These are phyloP conservation scores for Drosophila lutescens DNA, from an alignment of 2,888 invertebrate genomes.

Conservation along the genomic window DNA sequence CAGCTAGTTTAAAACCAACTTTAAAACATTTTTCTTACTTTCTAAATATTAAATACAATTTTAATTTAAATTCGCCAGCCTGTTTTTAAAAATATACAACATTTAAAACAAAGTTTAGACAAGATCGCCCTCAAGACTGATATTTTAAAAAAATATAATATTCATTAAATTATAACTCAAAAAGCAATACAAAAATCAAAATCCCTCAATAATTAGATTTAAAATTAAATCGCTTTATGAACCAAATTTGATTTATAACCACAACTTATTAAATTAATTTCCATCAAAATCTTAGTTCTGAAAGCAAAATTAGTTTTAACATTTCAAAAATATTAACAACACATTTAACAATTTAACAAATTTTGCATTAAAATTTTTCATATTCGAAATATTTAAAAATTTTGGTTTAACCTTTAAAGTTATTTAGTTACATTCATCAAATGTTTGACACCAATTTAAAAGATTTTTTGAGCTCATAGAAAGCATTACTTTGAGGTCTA, in stretches of 20 bases:
- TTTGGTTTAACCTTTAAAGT: background rate
- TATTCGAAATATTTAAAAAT: too few relatives aligned
- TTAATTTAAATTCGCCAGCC: background rate
- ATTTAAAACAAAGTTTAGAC: background rate
- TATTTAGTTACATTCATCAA: background rate
- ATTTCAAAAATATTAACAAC: background rate
- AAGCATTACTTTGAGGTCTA: background rate
- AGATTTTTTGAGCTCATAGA: background rate
- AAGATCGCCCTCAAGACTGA: background rate
- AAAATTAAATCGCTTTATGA: background rate
- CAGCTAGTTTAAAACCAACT: background rate
- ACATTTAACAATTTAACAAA: background rate
- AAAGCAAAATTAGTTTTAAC: background rate
- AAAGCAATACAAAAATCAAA: conserved; percentile 14
- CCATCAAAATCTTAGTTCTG: too few relatives aligned
- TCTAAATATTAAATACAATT: background rate
- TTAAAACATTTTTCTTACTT: background rate
- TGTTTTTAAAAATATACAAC: background rate
- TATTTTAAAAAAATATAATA: background rate
- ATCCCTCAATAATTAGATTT: background rate
- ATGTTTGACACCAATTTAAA: background rate
- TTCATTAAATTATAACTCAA: background rate
- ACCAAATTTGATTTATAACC: background rate
- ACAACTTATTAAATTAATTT: background rate
- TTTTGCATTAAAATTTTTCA: background rate